phyloP scores from a whole-genome alignment of 2,888 invertebrate genomes.

The Mechanitis messenoides region DNA sequence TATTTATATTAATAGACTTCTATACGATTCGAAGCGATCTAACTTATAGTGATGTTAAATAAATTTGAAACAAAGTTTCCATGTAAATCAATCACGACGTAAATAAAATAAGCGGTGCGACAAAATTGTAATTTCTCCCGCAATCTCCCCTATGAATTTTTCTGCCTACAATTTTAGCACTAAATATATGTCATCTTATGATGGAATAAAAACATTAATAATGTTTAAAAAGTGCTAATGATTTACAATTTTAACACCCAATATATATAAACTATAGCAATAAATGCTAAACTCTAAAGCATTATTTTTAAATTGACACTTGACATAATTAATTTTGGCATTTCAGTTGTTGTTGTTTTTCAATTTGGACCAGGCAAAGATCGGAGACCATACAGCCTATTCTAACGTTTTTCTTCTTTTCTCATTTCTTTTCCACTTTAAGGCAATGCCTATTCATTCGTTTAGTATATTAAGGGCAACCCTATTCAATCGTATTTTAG shows the following conservation, averaged over 20 bases:
- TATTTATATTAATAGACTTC: neutral
- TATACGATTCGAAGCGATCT: neutral
- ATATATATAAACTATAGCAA: conserved; percentile 4
- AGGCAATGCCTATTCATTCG: no score
- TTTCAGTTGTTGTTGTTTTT: no score
- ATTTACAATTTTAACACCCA: conserved; percentile 27
- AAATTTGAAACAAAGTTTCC: no score
- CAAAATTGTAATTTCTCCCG: conserved; percentile 2
- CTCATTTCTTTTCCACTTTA: no score
- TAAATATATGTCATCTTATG: neutral
- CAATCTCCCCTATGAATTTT: neutral
- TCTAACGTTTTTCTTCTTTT: no score
- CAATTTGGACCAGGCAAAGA: no score
- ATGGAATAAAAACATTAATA: neutral
- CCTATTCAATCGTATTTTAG: no score
- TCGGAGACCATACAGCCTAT: no score
- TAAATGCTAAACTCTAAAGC: conserved; percentile 1
- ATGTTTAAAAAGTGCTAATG: conserved; percentile 13
- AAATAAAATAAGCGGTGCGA: conserved; percentile 18
- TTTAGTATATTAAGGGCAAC: no score
- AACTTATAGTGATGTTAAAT: no score
- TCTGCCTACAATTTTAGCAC: neutral
- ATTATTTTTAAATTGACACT: conserved; percentile 25
- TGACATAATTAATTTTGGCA: conserved; percentile 15
- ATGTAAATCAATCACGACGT: conserved; percentile 1